Conservation (phyloP, 2,113 vertebrate species). For the Alces alces region DNA sequence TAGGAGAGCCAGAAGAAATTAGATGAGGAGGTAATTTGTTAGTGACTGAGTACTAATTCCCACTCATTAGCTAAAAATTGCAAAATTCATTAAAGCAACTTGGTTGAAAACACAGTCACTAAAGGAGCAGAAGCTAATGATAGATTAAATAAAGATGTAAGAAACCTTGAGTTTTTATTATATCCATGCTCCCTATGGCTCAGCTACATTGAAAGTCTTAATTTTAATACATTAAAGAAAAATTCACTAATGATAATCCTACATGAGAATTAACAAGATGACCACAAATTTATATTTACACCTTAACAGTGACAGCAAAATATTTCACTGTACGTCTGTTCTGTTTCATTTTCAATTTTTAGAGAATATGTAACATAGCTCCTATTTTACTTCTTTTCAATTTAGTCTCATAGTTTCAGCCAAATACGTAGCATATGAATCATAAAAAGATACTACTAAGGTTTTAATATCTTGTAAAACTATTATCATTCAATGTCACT, state of each 20-base stretch:
- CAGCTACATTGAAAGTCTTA: neutral
- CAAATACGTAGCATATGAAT: neutral
- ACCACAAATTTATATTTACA: neutral
- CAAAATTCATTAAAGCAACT: neutral
- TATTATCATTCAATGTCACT: neutral
- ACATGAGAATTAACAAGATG: neutral
- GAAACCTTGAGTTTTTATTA: neutral
- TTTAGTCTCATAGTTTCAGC: neutral
- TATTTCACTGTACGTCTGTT: neutral
- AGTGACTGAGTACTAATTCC: neutral
- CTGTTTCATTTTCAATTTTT: neutral
- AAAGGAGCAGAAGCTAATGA: neutral
- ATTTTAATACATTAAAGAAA: neutral
- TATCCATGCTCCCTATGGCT: neutral
- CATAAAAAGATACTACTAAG: neutral
- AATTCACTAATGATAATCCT: neutral
- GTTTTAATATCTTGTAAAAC: neutral
- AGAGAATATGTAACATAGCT: neutral
- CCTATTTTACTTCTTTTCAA: neutral
- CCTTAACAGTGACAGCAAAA: neutral
- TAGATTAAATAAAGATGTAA: neutral
- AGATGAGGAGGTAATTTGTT: neutral
- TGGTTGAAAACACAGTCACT: neutral
- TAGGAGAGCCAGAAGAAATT: neutral
- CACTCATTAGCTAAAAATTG: neutral